Percentiles rank a stretch among this genome's conserved stretches.
Conservation (phyloP, 1,140 invertebrate species). For the Aphis craccivora region DNA sequence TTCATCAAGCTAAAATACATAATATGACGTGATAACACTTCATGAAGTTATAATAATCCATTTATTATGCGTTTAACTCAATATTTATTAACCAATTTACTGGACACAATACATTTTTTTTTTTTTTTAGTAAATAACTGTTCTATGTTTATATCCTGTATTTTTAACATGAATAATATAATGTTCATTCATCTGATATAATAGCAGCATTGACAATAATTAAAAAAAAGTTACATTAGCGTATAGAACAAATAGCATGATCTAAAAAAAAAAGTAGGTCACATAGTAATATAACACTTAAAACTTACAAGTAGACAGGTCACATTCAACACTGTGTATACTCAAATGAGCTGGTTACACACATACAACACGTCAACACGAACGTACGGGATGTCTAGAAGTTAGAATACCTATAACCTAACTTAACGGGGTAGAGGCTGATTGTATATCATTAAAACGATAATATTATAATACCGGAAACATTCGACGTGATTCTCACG, state of each 20-base stretch:
- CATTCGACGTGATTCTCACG: not conserved
- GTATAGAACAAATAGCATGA: not conserved
- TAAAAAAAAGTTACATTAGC: no score
- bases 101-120: no score
- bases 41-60: not conserved
- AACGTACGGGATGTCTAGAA: no score
- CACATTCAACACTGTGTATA: no score
- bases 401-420: no score
- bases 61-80: not conserved
- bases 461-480: no score
- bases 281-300: not conserved
- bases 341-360: no score
- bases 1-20: no score
- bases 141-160: not conserved
- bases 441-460: no score
- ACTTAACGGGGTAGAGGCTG: no score
- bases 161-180: not conserved
- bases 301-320: no score
- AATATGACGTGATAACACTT: not conserved
- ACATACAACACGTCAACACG: no score
- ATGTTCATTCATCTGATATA: not conserved
- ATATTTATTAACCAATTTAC: not conserved
- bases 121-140: not conserved
- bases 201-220: not conserved
- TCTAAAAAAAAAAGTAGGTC: not conserved